Evolutionary conservation across 2,113 vertebrate species (phyloP), one percentile per base, ranked within the genome.

Genomic region (Gopherus flavomarginatus): DNA sequence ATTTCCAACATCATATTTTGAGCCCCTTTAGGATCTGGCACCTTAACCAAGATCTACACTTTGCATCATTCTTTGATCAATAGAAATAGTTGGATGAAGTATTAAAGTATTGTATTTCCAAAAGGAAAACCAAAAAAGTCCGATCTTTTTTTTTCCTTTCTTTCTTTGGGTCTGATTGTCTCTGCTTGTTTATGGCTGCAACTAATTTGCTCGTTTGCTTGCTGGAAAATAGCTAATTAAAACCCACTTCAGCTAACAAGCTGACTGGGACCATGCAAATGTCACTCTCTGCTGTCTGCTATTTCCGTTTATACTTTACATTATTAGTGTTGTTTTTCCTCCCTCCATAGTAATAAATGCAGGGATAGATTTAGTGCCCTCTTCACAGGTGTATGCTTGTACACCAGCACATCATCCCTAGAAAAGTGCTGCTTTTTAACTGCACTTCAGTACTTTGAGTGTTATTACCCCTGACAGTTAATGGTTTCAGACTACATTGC

Each of bases 201-300:
- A 98, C 99, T 99, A 99, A 99, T 99, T 99, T 99, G 98, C 98
- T 99, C 99, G 97, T 99, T 99, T 99, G 98, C 99, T 99, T 99
- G 99, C 98, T 99, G 98, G 99, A 99, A 99, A 99, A 99, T 99
- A 99, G 99, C 99, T 99, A 99, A 99, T 99, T 99, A 99, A 99
- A 99, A 99, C 98, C 99, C 99, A 99, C 99, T 99, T 99, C 99
- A 99, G 98, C 99, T 99, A 99, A 99, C 99, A 99, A 99, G 99
- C 99, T 99, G 99, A 99, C 99, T 99, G 99, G 99, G 99, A 99
- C 99, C 98, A 98, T 97, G 98, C 98, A 99, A 99, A 99, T 99
- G 99, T 98, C 97, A 98, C 98, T 99, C 98, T 98, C 98, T 98
- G 98, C 98, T 98, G 98, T 98, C 98, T 98, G 98, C 98, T 98